Evolutionary conservation across 2,888 invertebrate species (phyloP).

Genomic region (Ophraella communa): DNA sequence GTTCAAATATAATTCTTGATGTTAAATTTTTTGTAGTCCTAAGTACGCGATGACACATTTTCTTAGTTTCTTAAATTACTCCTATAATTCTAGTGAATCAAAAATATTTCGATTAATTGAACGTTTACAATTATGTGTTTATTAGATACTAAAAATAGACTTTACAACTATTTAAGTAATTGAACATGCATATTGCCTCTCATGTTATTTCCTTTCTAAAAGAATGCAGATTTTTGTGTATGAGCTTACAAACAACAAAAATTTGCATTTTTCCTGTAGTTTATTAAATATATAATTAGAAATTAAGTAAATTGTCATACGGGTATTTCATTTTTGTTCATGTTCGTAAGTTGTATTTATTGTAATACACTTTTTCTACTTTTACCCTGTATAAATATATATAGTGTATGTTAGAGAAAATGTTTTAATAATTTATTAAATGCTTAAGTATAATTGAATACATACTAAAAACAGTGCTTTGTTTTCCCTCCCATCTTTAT

Average conservation of each 20-base stretch:
- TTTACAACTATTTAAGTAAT: too few species aligned
- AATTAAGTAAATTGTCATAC: neutral
- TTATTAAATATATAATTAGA: too few species aligned
- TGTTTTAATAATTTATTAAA: constrained; percentile 53
- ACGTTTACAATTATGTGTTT: too few species aligned
- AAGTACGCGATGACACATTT: neutral
- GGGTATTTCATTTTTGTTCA: constrained; percentile 37
- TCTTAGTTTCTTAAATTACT: neutral
- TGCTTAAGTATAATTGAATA: constrained; percentile 34
- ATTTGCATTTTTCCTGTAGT: too few species aligned
- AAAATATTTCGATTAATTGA: too few species aligned
- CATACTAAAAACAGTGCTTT: constrained; percentile 34
- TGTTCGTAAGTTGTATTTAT: constrained; percentile 39
- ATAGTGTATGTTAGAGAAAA: constrained; percentile 49
- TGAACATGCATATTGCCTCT: too few species aligned
- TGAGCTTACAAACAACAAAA: too few species aligned
- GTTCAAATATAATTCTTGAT: constrained; percentile 49
- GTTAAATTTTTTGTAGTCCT: constrained; percentile 41
- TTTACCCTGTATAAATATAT: constrained; percentile 43
- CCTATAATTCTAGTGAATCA: neutral
- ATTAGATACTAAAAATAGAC: too few species aligned
- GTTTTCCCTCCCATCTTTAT: too few species aligned
- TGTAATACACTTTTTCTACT: constrained; percentile 43
- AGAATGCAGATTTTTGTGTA: too few species aligned
- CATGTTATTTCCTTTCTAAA: too few species aligned